Evolutionary conservation across 2,888 invertebrate species (phyloP).

Genomic region (Ichneumoninae sp.): DNA sequence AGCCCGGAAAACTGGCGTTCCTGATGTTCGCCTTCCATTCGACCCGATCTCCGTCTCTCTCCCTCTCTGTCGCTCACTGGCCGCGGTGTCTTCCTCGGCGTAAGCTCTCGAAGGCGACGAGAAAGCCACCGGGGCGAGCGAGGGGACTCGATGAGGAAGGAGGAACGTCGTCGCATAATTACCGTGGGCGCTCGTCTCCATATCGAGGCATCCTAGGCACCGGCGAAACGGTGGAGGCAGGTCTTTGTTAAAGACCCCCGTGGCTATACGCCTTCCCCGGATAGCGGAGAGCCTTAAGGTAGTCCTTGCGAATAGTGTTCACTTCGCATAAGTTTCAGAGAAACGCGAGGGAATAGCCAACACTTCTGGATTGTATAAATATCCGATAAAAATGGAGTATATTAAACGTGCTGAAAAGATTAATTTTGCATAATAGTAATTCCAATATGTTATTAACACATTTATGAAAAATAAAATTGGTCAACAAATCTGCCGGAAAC

Average conservation of each 20-base stretch:
- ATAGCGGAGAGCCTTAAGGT: constrained; percentile 2
- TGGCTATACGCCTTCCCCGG: constrained; percentile 47
- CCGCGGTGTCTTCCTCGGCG: constrained; percentile 30
- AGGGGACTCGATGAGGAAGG: constrained; percentile 31
- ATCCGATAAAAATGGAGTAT: too few species aligned
- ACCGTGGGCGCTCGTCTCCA: constrained; percentile 28
- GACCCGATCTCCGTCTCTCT: constrained; percentile 16
- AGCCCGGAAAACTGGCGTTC: constrained; percentile 43
- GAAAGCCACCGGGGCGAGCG: background rate
- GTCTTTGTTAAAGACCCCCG: constrained; percentile 60
- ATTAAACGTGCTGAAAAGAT: too few species aligned
- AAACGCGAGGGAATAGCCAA: too few species aligned
- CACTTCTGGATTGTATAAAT: too few species aligned
- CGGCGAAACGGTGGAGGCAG: constrained; percentile 8
- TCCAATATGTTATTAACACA: too few species aligned
- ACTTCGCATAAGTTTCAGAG: too few species aligned
- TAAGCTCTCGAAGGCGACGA: constrained; percentile 23
- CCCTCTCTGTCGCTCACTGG: background rate
- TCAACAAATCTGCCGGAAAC: too few species aligned
- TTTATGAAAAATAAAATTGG: too few species aligned
- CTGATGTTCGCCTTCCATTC: constrained; percentile 15
- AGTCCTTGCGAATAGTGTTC: too few species aligned
- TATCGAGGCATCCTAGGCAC: constrained; percentile 22
- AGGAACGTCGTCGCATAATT: constrained; percentile 59
- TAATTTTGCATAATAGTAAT: too few species aligned